Evolutionary conservation across 2,888 invertebrate genomes (phyloP).

Genomic region (Dolomedes plantarius): DNA sequence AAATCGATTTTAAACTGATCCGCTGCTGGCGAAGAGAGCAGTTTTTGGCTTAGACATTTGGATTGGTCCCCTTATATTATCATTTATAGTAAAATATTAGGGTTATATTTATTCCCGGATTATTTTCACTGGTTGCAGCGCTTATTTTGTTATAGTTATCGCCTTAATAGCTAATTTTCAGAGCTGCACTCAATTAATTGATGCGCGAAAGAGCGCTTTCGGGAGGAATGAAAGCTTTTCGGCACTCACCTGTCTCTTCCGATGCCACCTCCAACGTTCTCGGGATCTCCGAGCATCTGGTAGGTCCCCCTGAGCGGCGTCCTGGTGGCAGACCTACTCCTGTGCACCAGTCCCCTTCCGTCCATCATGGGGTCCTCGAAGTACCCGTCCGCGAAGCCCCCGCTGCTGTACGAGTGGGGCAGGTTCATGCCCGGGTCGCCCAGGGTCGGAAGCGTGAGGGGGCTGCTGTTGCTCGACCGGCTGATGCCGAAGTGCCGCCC

Average conservation of each 20-base stretch:
- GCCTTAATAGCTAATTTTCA: too few species aligned
- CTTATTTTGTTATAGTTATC: too few species aligned
- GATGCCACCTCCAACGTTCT: conserved; percentile 77
- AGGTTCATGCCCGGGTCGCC: conserved; percentile 43
- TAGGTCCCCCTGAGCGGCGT: conserved; percentile 76
- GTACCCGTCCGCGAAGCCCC: conserved; percentile 66
- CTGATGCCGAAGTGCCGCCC: conserved; percentile 72
- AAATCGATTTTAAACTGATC: too few species aligned
- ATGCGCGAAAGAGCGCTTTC: too few species aligned
- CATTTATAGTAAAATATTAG: too few species aligned
- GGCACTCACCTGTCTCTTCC: conserved; percentile 47
- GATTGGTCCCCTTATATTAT: too few species aligned
- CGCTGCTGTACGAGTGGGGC: conserved; percentile 72
- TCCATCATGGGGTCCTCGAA: conserved; percentile 62
- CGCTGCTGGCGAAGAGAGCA: too few species aligned
- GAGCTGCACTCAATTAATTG: too few species aligned
- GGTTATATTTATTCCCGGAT: too few species aligned
- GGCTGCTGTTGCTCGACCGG: conserved; percentile 74
- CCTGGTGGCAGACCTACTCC: conserved; percentile 64
- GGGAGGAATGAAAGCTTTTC: too few species aligned
- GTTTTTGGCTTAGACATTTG: too few species aligned
- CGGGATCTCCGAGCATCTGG: conserved; percentile 81
- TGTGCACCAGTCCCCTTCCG: conserved; percentile 41
- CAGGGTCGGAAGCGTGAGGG: conserved; percentile 70
- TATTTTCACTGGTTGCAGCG: too few species aligned